phyloP scores from a whole-genome alignment of 2,888 invertebrate genomes.

The Acronicta aceris region DNA sequence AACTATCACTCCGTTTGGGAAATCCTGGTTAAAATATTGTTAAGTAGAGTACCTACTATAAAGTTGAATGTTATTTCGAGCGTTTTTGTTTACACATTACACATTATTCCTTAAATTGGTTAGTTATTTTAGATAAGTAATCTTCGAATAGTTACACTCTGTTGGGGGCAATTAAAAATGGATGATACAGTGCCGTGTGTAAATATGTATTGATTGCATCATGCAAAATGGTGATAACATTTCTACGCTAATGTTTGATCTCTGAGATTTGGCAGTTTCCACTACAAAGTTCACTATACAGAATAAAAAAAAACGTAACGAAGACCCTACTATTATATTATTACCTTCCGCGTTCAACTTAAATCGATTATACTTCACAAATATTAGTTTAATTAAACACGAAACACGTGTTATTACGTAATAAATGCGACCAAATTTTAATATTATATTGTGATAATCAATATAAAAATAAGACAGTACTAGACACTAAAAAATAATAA shows the following conservation, averaged over 20 bases:
- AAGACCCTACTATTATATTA: neutral
- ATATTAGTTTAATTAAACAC: neutral
- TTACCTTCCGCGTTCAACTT: neutral
- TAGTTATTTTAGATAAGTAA: too few relatives aligned
- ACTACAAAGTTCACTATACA: constrained; percentile 1
- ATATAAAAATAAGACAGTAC: neutral
- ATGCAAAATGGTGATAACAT: neutral
- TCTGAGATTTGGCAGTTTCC: constrained; percentile 17
- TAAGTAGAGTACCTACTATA: too few relatives aligned
- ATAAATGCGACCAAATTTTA: neutral
- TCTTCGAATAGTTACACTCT: too few relatives aligned
- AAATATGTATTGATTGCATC: too few relatives aligned
- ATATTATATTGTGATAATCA: neutral
- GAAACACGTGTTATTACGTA: too few relatives aligned
- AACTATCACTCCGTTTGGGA: too few relatives aligned
- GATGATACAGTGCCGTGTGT: too few relatives aligned
- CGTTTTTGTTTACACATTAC: too few relatives aligned
- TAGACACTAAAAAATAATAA: neutral
- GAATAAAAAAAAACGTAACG: neutral
- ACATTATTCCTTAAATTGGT: too few relatives aligned
- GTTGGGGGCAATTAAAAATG: too few relatives aligned
- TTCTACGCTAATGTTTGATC: constrained; percentile 6
- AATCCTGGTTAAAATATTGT: too few relatives aligned
- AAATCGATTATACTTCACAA: neutral
- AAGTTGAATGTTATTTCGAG: too few relatives aligned